Evolutionary conservation across 2,888 invertebrate genomes (phyloP).

Genomic region (Sesamia inferens): DNA sequence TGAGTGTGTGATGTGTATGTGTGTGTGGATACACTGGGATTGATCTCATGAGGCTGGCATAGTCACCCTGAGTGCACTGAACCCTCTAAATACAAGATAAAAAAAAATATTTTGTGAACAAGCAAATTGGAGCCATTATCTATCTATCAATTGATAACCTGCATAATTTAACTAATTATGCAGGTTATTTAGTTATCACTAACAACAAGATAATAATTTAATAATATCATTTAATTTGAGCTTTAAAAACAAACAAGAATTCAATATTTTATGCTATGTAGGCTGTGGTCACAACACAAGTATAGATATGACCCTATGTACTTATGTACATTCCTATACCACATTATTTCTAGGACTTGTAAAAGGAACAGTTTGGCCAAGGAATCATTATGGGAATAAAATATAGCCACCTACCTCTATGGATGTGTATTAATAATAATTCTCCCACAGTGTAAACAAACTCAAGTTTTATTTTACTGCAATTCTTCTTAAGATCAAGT

Average conservation of each 20-base stretch:
- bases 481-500: too few species aligned
- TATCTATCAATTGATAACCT: constrained; percentile 32
- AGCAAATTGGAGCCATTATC: constrained; percentile 10
- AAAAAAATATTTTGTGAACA: too few species aligned
- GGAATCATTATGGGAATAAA: background rate
- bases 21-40: too few species aligned
- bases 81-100: too few species aligned
- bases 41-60: too few species aligned
- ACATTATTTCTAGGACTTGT: too few species aligned
- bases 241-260: background rate
- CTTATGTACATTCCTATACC: too few species aligned
- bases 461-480: too few species aligned
- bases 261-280: background rate
- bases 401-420: background rate
- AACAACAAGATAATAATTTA: constrained; percentile 10
- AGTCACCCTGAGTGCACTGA: too few species aligned
- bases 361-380: background rate
- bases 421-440: too few species aligned
- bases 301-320: too few species aligned
- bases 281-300: background rate
- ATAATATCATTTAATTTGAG: constrained; percentile 7
- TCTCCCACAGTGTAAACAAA: background rate
- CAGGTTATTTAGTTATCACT: constrained; percentile 36
- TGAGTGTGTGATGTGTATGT: too few species aligned
- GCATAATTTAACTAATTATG: constrained; percentile 31